phyloP scores from a whole-genome alignment of 35 echinoderm and acorn worm species.

The Apostichopus californicus region DNA sequence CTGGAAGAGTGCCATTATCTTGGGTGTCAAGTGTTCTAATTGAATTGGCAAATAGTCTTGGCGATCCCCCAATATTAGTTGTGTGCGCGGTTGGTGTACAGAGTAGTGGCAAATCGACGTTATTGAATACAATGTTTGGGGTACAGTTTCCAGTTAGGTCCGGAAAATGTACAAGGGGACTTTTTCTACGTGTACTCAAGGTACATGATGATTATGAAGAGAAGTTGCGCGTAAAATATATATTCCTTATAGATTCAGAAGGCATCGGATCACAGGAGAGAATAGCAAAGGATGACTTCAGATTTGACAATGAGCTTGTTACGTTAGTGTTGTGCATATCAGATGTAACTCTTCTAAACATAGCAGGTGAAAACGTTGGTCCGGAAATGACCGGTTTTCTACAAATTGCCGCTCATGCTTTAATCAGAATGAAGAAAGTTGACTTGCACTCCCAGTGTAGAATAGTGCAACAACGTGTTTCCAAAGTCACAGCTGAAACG shows the following conservation, averaged over 20 bases:
- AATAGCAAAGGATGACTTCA: background rate
- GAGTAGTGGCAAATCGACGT: conserved; percentile 44
- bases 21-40: conserved; percentile 40
- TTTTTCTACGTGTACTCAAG: background rate
- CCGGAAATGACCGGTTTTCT: conserved; percentile 28
- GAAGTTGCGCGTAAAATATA: background rate
- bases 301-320: conserved; percentile 36
- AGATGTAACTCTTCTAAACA: conserved; percentile 23
- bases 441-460: conserved; percentile 16
- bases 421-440: conserved; percentile 42
- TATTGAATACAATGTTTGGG: conserved; percentile 42
- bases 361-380: conserved; percentile 38
- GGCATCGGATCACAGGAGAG: conserved; percentile 14
- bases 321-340: conserved; percentile 30
- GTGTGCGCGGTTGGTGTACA: conserved; percentile 15
- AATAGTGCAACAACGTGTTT: conserved; percentile 5
- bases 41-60: background rate
- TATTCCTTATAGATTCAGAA: conserved; percentile 42
- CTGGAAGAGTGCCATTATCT: conserved; percentile 6
- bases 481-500: conserved; percentile 7
- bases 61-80: background rate
- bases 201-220: conserved; percentile 9
- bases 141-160: conserved; percentile 31
- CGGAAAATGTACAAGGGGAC: conserved; percentile 22
- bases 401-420: conserved; percentile 38